Evolutionary conservation across 2,888 invertebrate species (phyloP), one percentile per base, ranked within the genome.

Genomic region (Lithosia quadra): DNA sequence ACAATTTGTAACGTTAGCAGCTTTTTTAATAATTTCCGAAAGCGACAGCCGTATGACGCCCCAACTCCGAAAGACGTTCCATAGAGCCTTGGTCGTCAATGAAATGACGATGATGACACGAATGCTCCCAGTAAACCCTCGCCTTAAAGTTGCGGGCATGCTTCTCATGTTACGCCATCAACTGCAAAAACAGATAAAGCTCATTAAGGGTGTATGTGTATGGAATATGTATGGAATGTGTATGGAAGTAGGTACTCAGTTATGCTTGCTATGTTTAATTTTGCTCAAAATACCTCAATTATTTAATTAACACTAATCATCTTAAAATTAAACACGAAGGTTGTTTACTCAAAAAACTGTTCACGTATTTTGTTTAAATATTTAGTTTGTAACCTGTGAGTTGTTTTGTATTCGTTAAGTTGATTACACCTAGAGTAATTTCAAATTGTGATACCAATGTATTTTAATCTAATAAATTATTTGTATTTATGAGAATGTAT

Each of bases 401-500:
- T 66, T 66, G 66, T 60, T 61, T 66, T 66, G 24, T 60, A 34
- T 60, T 59, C 1, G 15, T 65, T 57, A 49, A 34, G 24, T 49
- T 53, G 49, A 53, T 39, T 3, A 55, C 8, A 24, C 5, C 18
- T 33, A 39, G 55, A 53, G 39, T 66, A 39, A 39, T 66, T 66
- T 61, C 8, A 56, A 21, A 66, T 66, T 66, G 61, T 66, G 60
- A 66, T 66, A 66, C 28, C 24, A 11, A 53, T 39, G n/a, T 36
- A 28, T 62, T 67, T 63, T 57, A 22, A 39, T 28, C 33, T 43
- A 67, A 63, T 62, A 62, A 63, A 67, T 57, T 21, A 66, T 66
- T 66, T 61, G 55, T 36, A 61, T 66, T 61, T 39, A 66, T n/a
- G 22, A 15, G 34, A 4, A 15, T 55, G 18, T 55, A 21, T 61